Percentiles rank a stretch among this genome's conserved stretches.
Conservation (phyloP, 2,888 invertebrate genomes). For the Xanthorhoe designata region DNA sequence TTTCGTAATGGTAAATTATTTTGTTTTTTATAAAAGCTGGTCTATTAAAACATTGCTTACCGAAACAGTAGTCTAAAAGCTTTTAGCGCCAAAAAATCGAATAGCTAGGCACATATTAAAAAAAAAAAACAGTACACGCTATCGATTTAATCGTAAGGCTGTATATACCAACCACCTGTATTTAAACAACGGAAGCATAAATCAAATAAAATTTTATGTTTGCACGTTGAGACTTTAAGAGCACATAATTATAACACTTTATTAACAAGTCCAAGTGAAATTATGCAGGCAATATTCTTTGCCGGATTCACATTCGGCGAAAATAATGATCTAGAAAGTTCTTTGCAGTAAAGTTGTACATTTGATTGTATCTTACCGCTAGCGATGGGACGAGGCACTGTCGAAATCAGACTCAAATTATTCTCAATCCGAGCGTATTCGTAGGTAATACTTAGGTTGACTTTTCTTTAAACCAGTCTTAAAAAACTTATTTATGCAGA, state of each 20-base stretch:
- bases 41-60: background rate
- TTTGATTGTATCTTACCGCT: conserved; percentile 70
- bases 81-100: background rate
- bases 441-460: background rate
- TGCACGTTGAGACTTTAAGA: conserved; percentile 17
- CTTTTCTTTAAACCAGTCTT: too few relatives aligned
- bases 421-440: background rate
- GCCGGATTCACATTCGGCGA: conserved; percentile 28
- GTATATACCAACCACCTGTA: background rate
- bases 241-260: conserved; percentile 29
- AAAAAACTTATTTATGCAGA: too few relatives aligned
- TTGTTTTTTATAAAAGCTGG: conserved; percentile 25
- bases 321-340: conserved; percentile 77
- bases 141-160: background rate
- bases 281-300: conserved; percentile 25
- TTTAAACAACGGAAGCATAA: conserved; percentile 15
- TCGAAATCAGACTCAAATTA: background rate
- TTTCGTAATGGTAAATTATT: conserved; percentile 29
- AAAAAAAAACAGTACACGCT: background rate
- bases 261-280: conserved; percentile 29
- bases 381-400: conserved; percentile 13
- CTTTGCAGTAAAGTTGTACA: conserved; percentile 60
- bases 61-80: background rate
- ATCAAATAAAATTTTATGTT: conserved; percentile 27
- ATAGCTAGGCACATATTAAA: background rate